Evolutionary conservation across 92 coral and sea anemone species (phyloP), one percentile per base, ranked within the genome.

Genomic region (Parazoanthus atlanticus): DNA sequence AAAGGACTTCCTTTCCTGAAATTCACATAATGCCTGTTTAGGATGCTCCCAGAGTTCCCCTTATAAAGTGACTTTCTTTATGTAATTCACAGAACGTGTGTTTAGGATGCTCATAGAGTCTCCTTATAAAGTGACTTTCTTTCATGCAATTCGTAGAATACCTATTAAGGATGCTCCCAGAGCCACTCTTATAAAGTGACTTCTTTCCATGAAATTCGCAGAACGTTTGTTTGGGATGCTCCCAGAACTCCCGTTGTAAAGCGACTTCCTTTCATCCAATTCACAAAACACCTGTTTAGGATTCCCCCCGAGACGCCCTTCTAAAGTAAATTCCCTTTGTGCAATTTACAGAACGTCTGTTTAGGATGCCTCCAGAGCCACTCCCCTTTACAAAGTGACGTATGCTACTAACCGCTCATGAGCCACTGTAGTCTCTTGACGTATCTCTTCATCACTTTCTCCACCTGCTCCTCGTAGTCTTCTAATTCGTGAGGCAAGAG

Each of bases 341-440:
- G 23, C 64, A 15, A 56, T 56, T 56, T 19, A 56, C 19, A 16
- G 65, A 15, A 74, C 78, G 32, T 25, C 30, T 30, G 43, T 36
- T 16, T 72, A 10, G 32, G 78, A 74, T 30, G n/a, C 26, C 19
- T 25, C n/a, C 8, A n/a, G 17, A 36, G 19, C n/a, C n/a, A n/a
- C n/a, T 23, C 25, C 65, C 65, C 65, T 56, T 56, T 21, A 21
- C 26, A 61, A 61, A 61, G 69, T 15, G 16, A 76, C 70, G 13
- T 15, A 11, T 34, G 38, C 56, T 9, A 91, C 98, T 66, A 82
- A 94, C 99, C 99, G 78, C 98, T 95, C 96, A 97, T 91, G 34
- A 97, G 90, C 99, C 99, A 97, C 90, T 97, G 99, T 78, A 97
- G 91, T 72, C 99, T 91, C 90, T 95, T 97, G 56, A 97, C 96